phyloP scores from a whole-genome alignment of 2,797 vertebrate genomes.

The Scomberomorus guttatus region DNA sequence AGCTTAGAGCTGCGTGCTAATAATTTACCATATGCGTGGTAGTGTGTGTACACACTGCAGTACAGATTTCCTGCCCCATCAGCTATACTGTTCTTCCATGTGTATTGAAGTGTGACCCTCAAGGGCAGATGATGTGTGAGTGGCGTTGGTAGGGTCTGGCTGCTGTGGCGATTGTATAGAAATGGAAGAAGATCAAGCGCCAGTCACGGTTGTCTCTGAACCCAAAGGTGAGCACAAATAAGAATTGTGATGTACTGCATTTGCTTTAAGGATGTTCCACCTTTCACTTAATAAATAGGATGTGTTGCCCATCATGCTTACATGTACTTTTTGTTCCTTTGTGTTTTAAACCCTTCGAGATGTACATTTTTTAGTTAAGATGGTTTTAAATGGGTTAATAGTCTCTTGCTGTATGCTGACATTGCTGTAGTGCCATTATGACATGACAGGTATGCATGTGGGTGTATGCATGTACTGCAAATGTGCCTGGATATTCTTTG shows the following conservation, averaged over 20 bases:
- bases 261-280: neutral
- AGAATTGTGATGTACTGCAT: neutral
- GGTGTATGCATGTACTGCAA: conserved; percentile 22
- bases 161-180: conserved; percentile 43
- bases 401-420: neutral
- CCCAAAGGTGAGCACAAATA: conserved; percentile 70
- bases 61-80: conserved; percentile 33
- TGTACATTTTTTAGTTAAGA: neutral
- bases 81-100: neutral
- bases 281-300: neutral
- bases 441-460: conserved; percentile 10
- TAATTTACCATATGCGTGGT: conserved; percentile 34
- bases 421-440: neutral
- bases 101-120: conserved; percentile 22
- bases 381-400: neutral
- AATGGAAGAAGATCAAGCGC: conserved; percentile 76
- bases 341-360: no score
- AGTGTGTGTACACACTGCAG: conserved; percentile 24
- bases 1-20: conserved; percentile 44
- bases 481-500: conserved; percentile 25
- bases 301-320: neutral
- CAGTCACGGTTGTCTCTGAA: conserved; percentile 62
- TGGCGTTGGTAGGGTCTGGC: conserved; percentile 42
- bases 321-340: neutral
- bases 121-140: conserved; percentile 47